phyloP scores from a whole-genome alignment of 2,113 vertebrate species.

The Silurus meridionalis region DNA sequence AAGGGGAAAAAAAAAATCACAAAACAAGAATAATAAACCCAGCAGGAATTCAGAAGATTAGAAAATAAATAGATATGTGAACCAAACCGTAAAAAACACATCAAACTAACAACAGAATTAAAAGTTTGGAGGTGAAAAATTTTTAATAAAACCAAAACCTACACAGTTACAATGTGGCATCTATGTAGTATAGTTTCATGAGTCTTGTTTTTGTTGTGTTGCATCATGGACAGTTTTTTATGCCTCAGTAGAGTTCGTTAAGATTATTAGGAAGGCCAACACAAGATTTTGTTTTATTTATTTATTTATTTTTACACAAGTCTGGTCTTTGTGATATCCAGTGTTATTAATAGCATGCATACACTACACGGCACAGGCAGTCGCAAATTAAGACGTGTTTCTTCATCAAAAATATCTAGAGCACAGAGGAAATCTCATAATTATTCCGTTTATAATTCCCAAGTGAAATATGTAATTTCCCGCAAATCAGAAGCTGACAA shows the following conservation, averaged over 20 bases:
- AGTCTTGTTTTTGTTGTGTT: background rate
- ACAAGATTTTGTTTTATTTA: background rate
- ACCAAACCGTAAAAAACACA: background rate
- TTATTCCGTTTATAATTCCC: conserved; percentile 30
- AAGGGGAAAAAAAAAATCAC: background rate
- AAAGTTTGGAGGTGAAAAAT: background rate
- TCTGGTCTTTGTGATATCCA: background rate
- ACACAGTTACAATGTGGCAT: background rate
- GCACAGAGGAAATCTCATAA: conserved; percentile 9
- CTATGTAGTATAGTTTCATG: background rate
- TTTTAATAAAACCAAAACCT: background rate
- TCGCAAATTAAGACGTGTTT: background rate
- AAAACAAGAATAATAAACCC: conserved; percentile 7
- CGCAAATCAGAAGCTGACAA: conserved; percentile 26
- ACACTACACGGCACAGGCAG: background rate
- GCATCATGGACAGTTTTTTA: background rate
- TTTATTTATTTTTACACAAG: background rate
- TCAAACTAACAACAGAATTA: background rate
- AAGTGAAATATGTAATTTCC: conserved; percentile 31
- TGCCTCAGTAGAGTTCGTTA: background rate
- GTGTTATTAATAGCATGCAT: background rate
- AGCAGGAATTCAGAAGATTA: conserved; percentile 4
- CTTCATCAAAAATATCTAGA: background rate
- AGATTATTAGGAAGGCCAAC: background rate
- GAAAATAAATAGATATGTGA: conserved; percentile 16